Evolutionary conservation across 2,888 invertebrate genomes (phyloP), one percentile per base, ranked within the genome.

Genomic region (Caenorhabditis sp.): DNA sequence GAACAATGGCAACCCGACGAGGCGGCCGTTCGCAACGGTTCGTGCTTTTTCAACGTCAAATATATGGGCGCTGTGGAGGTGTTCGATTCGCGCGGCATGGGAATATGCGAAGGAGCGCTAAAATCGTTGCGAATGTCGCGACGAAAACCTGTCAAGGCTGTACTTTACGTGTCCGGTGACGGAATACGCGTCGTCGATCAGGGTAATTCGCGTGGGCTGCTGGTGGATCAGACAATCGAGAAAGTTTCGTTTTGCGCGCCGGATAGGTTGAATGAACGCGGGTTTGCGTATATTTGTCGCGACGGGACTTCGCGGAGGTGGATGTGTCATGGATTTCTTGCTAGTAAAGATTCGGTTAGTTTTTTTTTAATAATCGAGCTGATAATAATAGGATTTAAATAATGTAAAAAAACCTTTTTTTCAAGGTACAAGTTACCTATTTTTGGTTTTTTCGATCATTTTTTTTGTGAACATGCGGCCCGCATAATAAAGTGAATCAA

Each of bases 221-320:
- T 99, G 81, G 97, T 99, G 49, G 99, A 99, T 89, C 99, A 99
- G 90, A 99, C 97, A 26, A 99, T 99, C 76, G 99, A 99, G 90
- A 99, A 99, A 89, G 85, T 99, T 3, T 99, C 97, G n/a, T 99
- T 99, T 89, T 99, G 99, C 90, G 97, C 99, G 8, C 99, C 99
- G 1, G 99, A 99, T 89, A 92, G 97, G 73, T 95, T 95, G 89
- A 95, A 97, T 88, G 97, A 97, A 87, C 92, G 95, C 79, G 99
- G 97, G 23, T 99, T 96, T 90, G 97, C 97, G 78, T 99, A 99
- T 90, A 99, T 99, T 80, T 99, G 97, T 88, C 92, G 99, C 70
- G 99, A 99, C 89, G 99, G 97, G 70, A 96, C 97, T 17, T 97
- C 97, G 0, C 92, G 97, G 6, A 92, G 99, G 21, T 99, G 99